A percentile compares a stretch with the other conserved stretches of the same genome.
Evolutionary conservation across 2,888 invertebrate genomes (phyloP).

Genomic region (Camponotus fellah): DNA sequence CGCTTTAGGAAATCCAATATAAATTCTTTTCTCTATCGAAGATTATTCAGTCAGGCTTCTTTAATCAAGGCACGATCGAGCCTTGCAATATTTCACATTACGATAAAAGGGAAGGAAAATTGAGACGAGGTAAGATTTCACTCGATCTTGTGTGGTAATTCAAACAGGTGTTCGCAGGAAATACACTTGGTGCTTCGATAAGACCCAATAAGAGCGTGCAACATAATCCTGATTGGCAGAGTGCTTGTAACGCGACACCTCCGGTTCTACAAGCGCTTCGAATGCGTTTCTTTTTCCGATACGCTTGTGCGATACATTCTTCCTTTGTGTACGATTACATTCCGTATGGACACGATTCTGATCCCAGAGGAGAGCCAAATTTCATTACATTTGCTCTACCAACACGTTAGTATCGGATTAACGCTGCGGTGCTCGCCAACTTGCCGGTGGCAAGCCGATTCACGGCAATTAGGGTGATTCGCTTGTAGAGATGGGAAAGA

Average conservation of each 20-base stretch:
- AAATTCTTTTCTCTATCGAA: not conserved
- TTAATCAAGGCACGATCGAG: not conserved
- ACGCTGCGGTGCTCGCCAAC: slow-evolving; percentile 26
- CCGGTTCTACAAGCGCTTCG: slow-evolving; percentile 18
- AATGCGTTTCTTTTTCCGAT: slow-evolving; percentile 16
- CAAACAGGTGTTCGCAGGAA: slow-evolving; percentile 49
- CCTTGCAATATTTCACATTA: not conserved
- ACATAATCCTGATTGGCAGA: slow-evolving; percentile 82
- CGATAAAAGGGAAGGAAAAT: not conserved
- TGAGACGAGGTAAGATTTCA: slow-evolving; percentile 33
- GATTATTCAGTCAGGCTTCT: not conserved
- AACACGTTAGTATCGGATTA: slow-evolving; percentile 52
- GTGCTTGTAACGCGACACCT: slow-evolving; percentile 75
- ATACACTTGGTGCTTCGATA: slow-evolving; percentile 67
- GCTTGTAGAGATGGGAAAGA: slow-evolving; percentile 43
- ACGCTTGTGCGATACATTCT: not conserved
- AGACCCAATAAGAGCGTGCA: slow-evolving; percentile 81
- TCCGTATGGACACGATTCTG: not conserved
- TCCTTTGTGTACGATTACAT: not conserved
- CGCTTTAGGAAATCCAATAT: not conserved
- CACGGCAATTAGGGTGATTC: slow-evolving; percentile 59
- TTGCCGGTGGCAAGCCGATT: slow-evolving; percentile 44
- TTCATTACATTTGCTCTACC: slow-evolving; percentile 55
- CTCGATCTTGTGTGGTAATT: slow-evolving; percentile 9
- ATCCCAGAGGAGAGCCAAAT: slow-evolving; percentile 55